Evolutionary conservation across 2,797 vertebrate genomes (phyloP).

Genomic region (Cichlasoma orientale): DNA sequence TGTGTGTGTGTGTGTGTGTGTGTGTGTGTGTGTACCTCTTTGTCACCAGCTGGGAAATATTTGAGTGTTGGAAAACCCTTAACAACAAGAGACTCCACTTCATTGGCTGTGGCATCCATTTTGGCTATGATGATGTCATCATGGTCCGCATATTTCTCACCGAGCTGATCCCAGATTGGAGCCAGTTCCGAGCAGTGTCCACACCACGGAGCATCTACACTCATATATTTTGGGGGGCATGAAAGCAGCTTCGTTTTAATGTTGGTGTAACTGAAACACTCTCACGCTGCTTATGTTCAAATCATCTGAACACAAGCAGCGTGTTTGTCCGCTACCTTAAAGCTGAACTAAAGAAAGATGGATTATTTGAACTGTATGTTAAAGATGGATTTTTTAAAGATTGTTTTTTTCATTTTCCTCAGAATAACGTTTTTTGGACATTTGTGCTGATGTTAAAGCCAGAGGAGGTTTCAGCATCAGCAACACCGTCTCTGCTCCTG

Average conservation of each 20-base stretch:
- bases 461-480: too few relatives aligned
- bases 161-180: slow-evolving; percentile 89
- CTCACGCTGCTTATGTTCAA: neutral
- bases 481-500: neutral
- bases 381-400: neutral
- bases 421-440: too few relatives aligned
- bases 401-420: too few relatives aligned
- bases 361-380: neutral
- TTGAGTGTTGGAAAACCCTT: slow-evolving; percentile 86
- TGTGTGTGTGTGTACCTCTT: slow-evolving; percentile 77
- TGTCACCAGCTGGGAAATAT: slow-evolving; percentile 87
- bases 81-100: slow-evolving; percentile 84
- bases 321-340: neutral
- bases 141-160: slow-evolving; percentile 84
- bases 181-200: slow-evolving; percentile 89
- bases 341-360: neutral
- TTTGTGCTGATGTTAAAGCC: too few relatives aligned
- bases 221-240: neutral
- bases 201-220: slow-evolving; percentile 92
- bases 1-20: neutral
- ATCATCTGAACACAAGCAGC: neutral
- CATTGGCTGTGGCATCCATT: slow-evolving; percentile 89
- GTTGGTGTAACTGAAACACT: neutral
- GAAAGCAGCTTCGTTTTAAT: neutral
- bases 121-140: slow-evolving; percentile 89